These are phyloP conservation scores for Cygnus olor DNA, from an alignment of 2,797 vertebrate species.

Conservation along the genomic window DNA sequence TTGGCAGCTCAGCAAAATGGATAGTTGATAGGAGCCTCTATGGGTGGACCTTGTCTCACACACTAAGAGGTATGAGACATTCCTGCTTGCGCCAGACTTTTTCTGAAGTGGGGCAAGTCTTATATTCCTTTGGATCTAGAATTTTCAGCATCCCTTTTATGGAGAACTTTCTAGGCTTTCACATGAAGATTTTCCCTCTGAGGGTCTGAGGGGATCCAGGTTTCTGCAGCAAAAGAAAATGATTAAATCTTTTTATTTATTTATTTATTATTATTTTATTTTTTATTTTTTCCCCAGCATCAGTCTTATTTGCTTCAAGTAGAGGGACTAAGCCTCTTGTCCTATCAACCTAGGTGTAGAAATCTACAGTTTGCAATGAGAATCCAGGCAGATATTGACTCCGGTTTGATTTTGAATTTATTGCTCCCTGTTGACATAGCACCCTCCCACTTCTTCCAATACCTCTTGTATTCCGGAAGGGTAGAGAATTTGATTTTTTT, in stretches of 20 bases:
- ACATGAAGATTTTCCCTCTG: not conserved
- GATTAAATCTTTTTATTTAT: not conserved
- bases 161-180: not conserved
- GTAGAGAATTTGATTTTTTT: not conserved
- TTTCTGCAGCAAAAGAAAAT: not conserved
- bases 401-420: not conserved
- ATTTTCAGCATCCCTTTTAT: not conserved
- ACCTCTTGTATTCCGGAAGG: not conserved
- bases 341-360: not conserved
- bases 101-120: not conserved
- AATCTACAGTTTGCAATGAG: not conserved
- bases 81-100: not conserved
- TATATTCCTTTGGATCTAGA: not conserved
- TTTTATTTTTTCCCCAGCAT: not conserved
- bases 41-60: not conserved
- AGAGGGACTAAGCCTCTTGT: not conserved
- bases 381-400: not conserved
- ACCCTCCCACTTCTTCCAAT: not conserved
- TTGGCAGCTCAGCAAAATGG: not conserved
- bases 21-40: not conserved
- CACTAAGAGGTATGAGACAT: rapidly evolving
- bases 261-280: not conserved
- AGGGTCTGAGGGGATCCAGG: not conserved
- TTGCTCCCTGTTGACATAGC: not conserved
- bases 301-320: not conserved